Conservation (phyloP, 2,797 vertebrate genomes). For the Sebastes ruberrimus region DNA sequence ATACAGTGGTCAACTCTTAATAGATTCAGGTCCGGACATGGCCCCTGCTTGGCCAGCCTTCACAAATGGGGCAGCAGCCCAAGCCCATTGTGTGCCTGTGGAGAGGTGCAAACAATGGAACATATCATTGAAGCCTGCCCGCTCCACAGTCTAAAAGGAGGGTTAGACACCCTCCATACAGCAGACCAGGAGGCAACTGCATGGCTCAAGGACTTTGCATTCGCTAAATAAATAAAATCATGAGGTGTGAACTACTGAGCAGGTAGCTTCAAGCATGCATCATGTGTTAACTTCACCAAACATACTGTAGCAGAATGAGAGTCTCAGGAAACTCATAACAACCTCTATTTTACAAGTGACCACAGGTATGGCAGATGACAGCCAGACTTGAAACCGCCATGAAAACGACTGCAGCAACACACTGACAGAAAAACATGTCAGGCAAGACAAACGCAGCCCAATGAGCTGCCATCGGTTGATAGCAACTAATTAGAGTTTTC, state of each 20-base stretch:
- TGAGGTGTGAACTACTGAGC: not conserved
- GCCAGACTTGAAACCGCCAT: not conserved
- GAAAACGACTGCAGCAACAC: not conserved
- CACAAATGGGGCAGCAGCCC: no score
- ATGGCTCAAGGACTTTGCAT: no score
- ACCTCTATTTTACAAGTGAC: slow-evolving; percentile 23
- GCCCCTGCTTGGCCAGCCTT: no score
- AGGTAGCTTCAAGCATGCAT: slow-evolving; percentile 2
- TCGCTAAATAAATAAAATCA: no score
- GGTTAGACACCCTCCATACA: no score
- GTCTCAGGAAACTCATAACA: not conserved
- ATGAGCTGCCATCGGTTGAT: slow-evolving; percentile 59
- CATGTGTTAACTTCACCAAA: slow-evolving; percentile 10
- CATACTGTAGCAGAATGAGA: not conserved
- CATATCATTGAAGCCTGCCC: no score
- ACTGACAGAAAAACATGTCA: slow-evolving; percentile 30
- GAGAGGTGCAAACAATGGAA: no score
- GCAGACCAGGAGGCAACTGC: no score
- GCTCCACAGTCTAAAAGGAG: no score
- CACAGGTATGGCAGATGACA: slow-evolving; percentile 13
- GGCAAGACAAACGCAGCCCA: slow-evolving; percentile 42
- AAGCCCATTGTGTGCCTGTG: no score
- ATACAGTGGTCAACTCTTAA: no score
- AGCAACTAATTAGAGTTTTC: slow-evolving; percentile 73
- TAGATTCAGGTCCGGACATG: no score